A percentile compares a stretch with the other conserved stretches of the same genome.
Conservation (phyloP, 1,140 invertebrate species). For the Aphelinus certus region DNA sequence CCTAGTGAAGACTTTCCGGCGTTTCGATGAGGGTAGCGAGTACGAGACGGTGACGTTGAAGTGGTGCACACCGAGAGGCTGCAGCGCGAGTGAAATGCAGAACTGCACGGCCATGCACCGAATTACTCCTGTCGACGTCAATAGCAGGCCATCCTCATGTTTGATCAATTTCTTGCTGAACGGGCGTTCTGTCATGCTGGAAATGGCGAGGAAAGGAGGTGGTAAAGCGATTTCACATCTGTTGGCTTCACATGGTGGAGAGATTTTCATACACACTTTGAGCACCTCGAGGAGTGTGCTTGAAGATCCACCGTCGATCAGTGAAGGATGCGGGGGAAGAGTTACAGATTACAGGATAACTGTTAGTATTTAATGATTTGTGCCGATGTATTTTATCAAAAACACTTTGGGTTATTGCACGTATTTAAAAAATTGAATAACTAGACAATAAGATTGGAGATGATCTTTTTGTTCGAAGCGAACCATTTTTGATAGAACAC, state of each 20-base stretch:
- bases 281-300: constrained; percentile 86
- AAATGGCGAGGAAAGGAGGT: constrained; percentile 88
- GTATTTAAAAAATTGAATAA: constrained; percentile 1
- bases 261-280: constrained; percentile 95
- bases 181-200: constrained; percentile 92
- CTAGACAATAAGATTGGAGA: neutral
- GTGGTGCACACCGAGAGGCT: constrained; percentile 93
- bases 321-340: constrained; percentile 90
- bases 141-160: constrained; percentile 92
- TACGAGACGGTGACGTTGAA: constrained; percentile 87
- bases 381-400: no score
- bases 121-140: constrained; percentile 96
- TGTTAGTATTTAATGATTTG: constrained; percentile 50
- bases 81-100: constrained; percentile 79
- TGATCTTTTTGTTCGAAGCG: neutral
- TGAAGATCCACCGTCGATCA: constrained; percentile 95
- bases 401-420: no score
- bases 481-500: neutral
- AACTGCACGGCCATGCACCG: constrained; percentile 85
- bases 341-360: constrained; percentile 90
- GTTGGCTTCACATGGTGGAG: constrained; percentile 91
- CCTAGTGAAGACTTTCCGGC: constrained; percentile 59
- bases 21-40: constrained; percentile 72
- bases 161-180: constrained; percentile 95
- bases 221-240: constrained; percentile 92